These are phyloP conservation scores for Limenitis camilla DNA, from an alignment of 2,888 invertebrate genomes.

Conservation along the genomic window DNA sequence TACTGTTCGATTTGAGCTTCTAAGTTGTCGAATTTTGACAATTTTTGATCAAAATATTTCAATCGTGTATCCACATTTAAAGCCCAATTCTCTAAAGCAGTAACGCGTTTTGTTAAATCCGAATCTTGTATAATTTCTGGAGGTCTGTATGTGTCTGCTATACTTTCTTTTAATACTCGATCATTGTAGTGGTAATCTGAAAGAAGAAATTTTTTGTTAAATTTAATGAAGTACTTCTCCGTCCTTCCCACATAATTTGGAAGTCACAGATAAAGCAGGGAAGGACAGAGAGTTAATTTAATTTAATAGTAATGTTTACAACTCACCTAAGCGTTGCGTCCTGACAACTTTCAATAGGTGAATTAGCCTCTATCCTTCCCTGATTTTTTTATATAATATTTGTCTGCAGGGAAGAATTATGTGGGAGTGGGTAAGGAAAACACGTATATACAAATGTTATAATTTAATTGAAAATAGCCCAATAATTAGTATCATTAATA, in stretches of 20 bases:
- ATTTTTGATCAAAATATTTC: constrained; percentile 70
- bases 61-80: constrained; percentile 70
- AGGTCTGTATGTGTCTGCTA: constrained; percentile 46
- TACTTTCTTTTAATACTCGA: constrained; percentile 32
- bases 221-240: constrained; percentile 36
- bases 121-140: constrained; percentile 48
- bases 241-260: constrained; percentile 62
- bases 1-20: constrained; percentile 67
- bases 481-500: constrained; percentile 28
- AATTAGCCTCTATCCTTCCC: constrained; percentile 70
- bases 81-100: constrained; percentile 64
- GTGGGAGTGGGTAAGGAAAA: constrained; percentile 46
- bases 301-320: constrained; percentile 38
- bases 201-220: constrained; percentile 29
- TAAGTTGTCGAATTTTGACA: constrained; percentile 63
- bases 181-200: constrained; percentile 56
- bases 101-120: constrained; percentile 50
- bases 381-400: constrained; percentile 27
- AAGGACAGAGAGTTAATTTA: constrained; percentile 75
- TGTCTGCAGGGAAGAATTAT: constrained; percentile 53
- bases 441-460: constrained; percentile 43
- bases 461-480: constrained; percentile 46
- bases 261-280: constrained; percentile 57
- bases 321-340: constrained; percentile 70
- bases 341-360: constrained; percentile 69